Evolutionary conservation across 2,113 vertebrate species (phyloP).

Genomic region (Tetrax tetrax): DNA sequence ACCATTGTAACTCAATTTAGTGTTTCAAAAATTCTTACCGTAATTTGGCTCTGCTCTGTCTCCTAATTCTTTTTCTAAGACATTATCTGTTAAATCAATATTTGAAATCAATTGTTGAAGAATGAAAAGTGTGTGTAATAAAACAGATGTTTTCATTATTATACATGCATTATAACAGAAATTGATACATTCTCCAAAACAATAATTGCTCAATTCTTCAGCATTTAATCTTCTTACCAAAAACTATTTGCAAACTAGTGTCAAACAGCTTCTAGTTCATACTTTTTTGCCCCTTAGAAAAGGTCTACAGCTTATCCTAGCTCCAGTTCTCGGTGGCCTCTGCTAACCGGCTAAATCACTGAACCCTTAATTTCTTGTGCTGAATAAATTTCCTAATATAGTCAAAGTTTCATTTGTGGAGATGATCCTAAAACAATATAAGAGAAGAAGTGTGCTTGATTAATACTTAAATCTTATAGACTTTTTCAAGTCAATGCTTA

Average conservation of each 20-base stretch:
- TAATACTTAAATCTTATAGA: neutral
- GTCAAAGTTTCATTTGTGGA: neutral
- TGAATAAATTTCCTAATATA: neutral
- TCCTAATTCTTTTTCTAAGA: constrained; percentile 71
- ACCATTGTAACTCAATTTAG: neutral
- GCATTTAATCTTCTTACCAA: neutral
- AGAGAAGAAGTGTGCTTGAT: neutral
- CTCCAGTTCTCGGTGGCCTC: neutral
- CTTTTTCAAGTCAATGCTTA: neutral
- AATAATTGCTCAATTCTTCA: neutral
- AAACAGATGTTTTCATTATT: constrained; percentile 19
- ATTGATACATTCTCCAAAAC: neutral
- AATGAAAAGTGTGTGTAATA: neutral
- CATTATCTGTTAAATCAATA: constrained; percentile 72
- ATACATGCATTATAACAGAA: neutral
- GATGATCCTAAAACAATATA: neutral
- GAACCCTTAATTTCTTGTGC: neutral
- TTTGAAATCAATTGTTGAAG: constrained; percentile 49
- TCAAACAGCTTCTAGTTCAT: neutral
- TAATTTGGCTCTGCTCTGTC: constrained; percentile 62
- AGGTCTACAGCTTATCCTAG: neutral
- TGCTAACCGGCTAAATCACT: neutral
- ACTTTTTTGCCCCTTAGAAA: neutral
- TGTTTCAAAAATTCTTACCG: constrained; percentile 58
- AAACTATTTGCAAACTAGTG: neutral